A percentile compares a stretch with the other conserved stretches of the same genome.
phyloP scores from a whole-genome alignment of 2,797 vertebrate species.

The Eulemur rubriventer region DNA sequence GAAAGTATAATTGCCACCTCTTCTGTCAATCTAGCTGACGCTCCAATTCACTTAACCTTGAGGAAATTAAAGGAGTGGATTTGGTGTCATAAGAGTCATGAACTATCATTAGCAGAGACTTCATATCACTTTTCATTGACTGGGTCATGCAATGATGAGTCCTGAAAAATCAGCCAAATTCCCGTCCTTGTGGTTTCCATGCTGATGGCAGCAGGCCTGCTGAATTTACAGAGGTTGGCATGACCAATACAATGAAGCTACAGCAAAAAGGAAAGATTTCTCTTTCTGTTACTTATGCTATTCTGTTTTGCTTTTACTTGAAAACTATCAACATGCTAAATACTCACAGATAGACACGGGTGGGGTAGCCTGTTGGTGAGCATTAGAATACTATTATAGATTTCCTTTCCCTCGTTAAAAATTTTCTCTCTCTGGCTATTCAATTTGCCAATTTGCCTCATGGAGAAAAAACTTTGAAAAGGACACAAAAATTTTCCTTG shows the following conservation, averaged over 20 bases:
- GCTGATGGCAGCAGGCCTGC: rapidly evolving
- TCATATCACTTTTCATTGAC: slow-evolving; percentile 33
- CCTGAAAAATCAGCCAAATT: background rate
- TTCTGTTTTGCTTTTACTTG: background rate
- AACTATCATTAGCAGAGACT: slow-evolving; percentile 9
- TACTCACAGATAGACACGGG: background rate
- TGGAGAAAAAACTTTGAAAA: background rate
- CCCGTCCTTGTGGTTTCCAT: background rate
- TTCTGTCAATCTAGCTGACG: background rate
- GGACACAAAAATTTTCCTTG: background rate
- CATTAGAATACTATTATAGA: background rate
- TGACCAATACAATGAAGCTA: background rate
- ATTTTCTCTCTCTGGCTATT: background rate
- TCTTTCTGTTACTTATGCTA: background rate
- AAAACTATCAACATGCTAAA: background rate
- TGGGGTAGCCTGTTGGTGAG: background rate
- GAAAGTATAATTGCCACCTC: background rate
- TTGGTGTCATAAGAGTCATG: background rate
- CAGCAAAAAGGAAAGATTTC: background rate
- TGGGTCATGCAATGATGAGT: background rate
- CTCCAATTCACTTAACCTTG: slow-evolving; percentile 28
- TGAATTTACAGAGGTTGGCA: background rate
- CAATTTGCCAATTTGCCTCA: background rate
- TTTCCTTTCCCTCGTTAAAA: background rate
- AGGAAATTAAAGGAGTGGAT: background rate